These are phyloP conservation scores for Muscicapa comitata DNA, from an alignment of 2,797 vertebrate genomes.

Conservation along the genomic window DNA sequence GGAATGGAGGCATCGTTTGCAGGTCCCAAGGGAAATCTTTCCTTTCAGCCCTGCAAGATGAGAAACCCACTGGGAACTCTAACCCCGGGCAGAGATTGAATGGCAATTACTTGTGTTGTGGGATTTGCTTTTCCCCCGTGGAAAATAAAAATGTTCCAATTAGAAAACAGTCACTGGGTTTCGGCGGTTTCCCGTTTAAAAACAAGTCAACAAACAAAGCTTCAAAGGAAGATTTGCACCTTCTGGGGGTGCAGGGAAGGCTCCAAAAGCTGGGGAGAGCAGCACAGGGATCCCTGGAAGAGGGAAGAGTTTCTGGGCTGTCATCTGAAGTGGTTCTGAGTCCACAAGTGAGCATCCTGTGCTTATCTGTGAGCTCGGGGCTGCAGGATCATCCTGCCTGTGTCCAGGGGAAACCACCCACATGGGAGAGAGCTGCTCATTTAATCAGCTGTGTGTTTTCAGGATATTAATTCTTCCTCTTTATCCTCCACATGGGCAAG, in stretches of 20 bases:
- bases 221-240: not conserved
- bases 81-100: not conserved
- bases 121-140: conserved; percentile 7
- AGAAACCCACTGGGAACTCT: conserved; percentile 4
- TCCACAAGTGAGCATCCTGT: not conserved
- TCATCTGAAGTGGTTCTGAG: not conserved
- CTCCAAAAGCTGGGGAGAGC: not conserved
- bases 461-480: not conserved
- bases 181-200: not conserved
- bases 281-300: not conserved
- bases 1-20: not conserved
- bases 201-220: not conserved
- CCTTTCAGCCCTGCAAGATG: conserved; percentile 48
- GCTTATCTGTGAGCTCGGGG: not conserved
- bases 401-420: fast-evolving
- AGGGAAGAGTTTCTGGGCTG: not conserved
- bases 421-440: not conserved
- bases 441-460: fast-evolving
- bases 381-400: not conserved
- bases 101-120: conserved; percentile 14
- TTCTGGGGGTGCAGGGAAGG: not conserved
- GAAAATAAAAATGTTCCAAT: conserved; percentile 17
- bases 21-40: conserved; percentile 8
- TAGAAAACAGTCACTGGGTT: not conserved
- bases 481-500: not conserved